A percentile compares a stretch with the other conserved stretches of the same genome.
Evolutionary conservation across 2,888 invertebrate genomes (phyloP).

Genomic region (Melanophora roralis): DNA sequence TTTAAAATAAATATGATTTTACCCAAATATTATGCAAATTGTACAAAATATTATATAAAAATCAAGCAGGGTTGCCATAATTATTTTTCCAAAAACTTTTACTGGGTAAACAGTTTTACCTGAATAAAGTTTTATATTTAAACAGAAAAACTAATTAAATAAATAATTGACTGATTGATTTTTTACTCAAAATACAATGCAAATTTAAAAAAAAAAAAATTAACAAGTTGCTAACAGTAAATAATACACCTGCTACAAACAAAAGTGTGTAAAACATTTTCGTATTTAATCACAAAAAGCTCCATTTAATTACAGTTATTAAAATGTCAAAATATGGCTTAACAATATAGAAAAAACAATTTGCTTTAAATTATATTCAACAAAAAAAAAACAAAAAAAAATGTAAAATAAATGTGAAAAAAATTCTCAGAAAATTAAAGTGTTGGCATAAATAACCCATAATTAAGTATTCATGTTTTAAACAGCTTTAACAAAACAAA

Average conservation of each 20-base stretch:
- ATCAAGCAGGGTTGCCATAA: too few relatives aligned
- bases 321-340: slow-evolving; percentile 53
- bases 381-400: neutral
- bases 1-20: too few relatives aligned
- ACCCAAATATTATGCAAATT: too few relatives aligned
- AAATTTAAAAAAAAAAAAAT: neutral
- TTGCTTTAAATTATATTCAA: slow-evolving; percentile 27
- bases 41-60: too few relatives aligned
- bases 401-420: slow-evolving; percentile 11
- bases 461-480: slow-evolving; percentile 51
- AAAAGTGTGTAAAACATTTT: slow-evolving; percentile 42
- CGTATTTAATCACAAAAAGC: slow-evolving; percentile 54
- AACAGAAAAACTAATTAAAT: too few relatives aligned
- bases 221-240: too few relatives aligned
- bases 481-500: neutral
- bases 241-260: slow-evolving; percentile 48
- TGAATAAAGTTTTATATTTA: too few relatives aligned
- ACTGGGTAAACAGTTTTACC: too few relatives aligned
- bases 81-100: too few relatives aligned
- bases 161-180: too few relatives aligned
- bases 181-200: slow-evolving; percentile 7
- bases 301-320: slow-evolving; percentile 58
- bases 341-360: slow-evolving; percentile 50
- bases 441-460: slow-evolving; percentile 57
- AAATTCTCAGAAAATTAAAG: too few relatives aligned